Conservation (phyloP, 2,888 invertebrate genomes). For the Zootermopsis nevadensis region DNA sequence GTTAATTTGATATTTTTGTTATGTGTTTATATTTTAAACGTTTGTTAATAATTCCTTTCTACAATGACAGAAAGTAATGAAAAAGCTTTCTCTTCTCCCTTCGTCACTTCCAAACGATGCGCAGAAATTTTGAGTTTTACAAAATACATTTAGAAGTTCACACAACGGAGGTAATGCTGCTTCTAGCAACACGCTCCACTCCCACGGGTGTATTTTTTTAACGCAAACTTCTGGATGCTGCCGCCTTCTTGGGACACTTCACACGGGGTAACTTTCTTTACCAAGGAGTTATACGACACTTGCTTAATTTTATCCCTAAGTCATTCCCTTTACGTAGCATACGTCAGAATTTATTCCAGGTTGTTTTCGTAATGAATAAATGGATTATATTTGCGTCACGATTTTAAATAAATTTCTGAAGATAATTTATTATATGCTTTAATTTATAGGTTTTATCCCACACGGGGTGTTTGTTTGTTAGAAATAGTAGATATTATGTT, state of each 20-base stretch:
- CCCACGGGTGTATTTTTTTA: background rate
- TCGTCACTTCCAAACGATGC: constrained; percentile 4
- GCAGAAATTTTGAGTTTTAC: background rate
- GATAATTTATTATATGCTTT: no score
- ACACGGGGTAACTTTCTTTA: background rate
- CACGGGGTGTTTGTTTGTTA: no score
- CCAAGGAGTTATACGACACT: background rate
- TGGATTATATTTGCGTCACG: no score
- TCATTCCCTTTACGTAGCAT: no score
- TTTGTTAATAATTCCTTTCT: background rate
- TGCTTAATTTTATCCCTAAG: no score
- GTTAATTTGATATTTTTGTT: no score
- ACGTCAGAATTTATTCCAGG: no score
- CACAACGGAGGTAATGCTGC: background rate
- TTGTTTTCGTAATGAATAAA: no score
- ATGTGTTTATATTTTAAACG: background rate
- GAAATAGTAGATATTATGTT: no score
- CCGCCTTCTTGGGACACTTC: background rate
- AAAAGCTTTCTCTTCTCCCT: background rate
- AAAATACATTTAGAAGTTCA: constrained; percentile 4
- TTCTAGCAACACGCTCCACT: background rate
- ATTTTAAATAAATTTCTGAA: no score
- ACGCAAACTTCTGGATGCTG: background rate
- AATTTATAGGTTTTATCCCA: no score
- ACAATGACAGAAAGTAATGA: background rate